Percentiles rank a stretch among this genome's conserved stretches.
Conservation (phyloP, 2,888 invertebrate species). For the Acrobasis repandana region DNA sequence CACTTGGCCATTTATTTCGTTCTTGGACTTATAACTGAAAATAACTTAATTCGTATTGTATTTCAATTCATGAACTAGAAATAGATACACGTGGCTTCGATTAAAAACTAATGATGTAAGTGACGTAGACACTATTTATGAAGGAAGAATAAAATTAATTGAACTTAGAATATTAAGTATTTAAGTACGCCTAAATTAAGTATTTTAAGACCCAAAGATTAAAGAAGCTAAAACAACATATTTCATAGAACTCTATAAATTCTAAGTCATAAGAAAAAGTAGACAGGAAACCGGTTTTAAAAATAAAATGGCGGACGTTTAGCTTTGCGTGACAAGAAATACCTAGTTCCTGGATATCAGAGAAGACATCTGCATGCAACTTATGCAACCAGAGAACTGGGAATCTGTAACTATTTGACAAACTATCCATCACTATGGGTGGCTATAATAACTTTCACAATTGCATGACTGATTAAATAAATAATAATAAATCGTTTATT, state of each 20-base stretch:
- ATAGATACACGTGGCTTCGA: no score
- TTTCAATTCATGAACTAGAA: no score
- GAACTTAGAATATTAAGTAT: no score
- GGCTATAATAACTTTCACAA: not conserved
- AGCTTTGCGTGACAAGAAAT: constrained; percentile 1
- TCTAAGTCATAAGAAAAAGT: not conserved
- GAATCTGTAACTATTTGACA: not conserved
- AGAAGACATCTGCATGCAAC: not conserved
- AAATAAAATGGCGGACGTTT: not conserved
- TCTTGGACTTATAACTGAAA: not conserved
- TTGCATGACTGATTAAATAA: no score
- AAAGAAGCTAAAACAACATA: not conserved
- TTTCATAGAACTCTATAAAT: not conserved
- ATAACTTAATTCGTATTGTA: not conserved
- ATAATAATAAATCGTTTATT: no score
- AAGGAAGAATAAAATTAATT: no score
- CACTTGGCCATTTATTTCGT: no score
- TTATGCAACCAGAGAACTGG: not conserved
- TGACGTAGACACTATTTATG: no score
- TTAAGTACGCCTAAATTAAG: no score
- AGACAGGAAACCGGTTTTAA: not conserved
- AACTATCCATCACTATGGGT: not conserved
- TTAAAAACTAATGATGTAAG: no score
- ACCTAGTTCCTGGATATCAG: not conserved
- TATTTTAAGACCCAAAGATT: no score